Base-by-base conservation (phyloP, 2,113 vertebrate genomes). In the Empidonax traillii region DNA sequence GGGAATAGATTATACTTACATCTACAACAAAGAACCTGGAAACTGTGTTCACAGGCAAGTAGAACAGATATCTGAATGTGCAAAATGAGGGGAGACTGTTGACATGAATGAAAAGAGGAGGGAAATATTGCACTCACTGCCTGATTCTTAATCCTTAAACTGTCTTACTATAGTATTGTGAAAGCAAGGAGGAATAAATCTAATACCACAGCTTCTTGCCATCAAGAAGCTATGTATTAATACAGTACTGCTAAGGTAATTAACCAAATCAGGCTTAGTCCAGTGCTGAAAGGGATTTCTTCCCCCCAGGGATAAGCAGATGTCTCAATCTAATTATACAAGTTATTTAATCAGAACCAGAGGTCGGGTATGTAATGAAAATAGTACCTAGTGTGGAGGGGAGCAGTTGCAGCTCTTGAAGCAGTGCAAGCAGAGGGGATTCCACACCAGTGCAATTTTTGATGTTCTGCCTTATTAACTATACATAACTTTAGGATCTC, bases 321-420 rank as follows among this genome's bases (percentile, higher is more conserved):
- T 92, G 83, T 96, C 79, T 96, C 92, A 89, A 85, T 96, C 85
- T 90, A 96, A 96, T 96, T 93, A 94, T 28, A 92, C 68, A 78
- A 93, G 90, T 96, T 96, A 96, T 95, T 96, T 96, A 96, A 97
- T 96, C 94, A 95, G 88, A 93, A 95, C 44, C 79, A 96, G 90
- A 89, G 88, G 90, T 78, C 1, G 25, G 61, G 62, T 84, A 87
- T 68, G 79, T 94, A 80, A 89, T 89, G 91, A 87, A 95, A 96
- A 94, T 53, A 51, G 77, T 68, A 8, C 41, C 2, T 16, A 12
- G 30, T 39, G 58, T 35, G 2, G 21, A n/a, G 77, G 62, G 37
- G 56, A 80, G 49, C 53, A 21, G 12, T 6, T 74, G 59, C 33
- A 79, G 49, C 53, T 69, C 65, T 22, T 22, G 52, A 23, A 53